A percentile compares a stretch with the other conserved stretches of the same genome.
phyloP scores from a whole-genome alignment of 2,797 vertebrate genomes.

The Threskiornis aethiopicus region DNA sequence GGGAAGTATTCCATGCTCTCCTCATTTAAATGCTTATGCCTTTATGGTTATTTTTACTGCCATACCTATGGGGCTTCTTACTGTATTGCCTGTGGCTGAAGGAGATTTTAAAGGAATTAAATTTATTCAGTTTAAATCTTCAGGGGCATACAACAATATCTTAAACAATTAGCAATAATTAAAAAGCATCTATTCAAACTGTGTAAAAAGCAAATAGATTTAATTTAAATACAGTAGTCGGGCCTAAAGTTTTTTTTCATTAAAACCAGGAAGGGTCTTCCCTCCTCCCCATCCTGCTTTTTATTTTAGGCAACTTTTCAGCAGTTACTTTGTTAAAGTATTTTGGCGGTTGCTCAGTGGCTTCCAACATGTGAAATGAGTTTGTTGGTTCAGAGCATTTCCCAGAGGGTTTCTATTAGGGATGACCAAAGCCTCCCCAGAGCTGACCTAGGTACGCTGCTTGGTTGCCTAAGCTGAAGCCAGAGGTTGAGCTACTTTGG shows the following conservation, averaged over 20 bases:
- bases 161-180: constrained; percentile 79
- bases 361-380: background rate
- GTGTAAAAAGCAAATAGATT: constrained; percentile 72
- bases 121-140: constrained; percentile 72
- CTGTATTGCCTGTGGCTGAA: constrained; percentile 67
- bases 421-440: background rate
- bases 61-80: constrained; percentile 72
- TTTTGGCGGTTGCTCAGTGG: background rate
- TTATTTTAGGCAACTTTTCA: constrained; percentile 14
- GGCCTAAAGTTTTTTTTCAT: constrained; percentile 45
- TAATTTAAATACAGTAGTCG: constrained; percentile 68
- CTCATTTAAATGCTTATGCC: constrained; percentile 76
- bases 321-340: background rate
- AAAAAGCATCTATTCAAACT: constrained; percentile 74
- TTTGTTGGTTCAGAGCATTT: background rate
- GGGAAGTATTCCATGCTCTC: constrained; percentile 74
- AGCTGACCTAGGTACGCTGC: background rate
- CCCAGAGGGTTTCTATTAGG: background rate
- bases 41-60: constrained; percentile 78
- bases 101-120: constrained; percentile 72
- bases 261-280: background rate
- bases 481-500: background rate
- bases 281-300: background rate
- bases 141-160: constrained; percentile 63
- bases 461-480: background rate